Base-by-base conservation (phyloP, 2,797 vertebrate genomes). In the Scarus forsteni region DNA sequence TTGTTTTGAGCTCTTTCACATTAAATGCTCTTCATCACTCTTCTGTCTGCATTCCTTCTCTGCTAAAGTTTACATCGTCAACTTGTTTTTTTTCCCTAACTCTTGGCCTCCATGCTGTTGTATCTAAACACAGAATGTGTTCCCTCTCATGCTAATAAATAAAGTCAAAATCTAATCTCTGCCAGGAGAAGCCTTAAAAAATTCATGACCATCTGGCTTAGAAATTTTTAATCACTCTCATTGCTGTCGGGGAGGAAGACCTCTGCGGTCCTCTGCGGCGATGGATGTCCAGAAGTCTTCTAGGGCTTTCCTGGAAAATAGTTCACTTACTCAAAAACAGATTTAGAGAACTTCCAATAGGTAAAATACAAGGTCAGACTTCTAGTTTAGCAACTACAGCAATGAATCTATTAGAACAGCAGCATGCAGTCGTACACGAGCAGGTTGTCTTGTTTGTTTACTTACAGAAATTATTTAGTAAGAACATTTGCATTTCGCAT, bases 181-280 rank as follows among this genome's bases (percentile, higher is more conserved):
- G 74, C 74, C 55, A 74, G 60, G 16, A 65, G 49, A 76, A 61
- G 18, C 60, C 46, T 36, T 70, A 3, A 79, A 80, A 76, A 60
- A 75, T 76, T 56, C 59, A 84, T 68, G 49, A 80, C 76, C 74
- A 85, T 85, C 83, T 85, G 82, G 45, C 69, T 77, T 59, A 48
- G 66, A 82, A 58, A 79, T 58, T 8, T 80, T 70, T 84, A 84
- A 86, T 79, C 57, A 60, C 38, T 63, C 45, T 48, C 8, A 18
- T 61, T 75, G 58, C 13, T 3, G 53, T 56, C 16, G 9, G 68
- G 44, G 79, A 66, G 40, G 55, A 65, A 57, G 79, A 67, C 39
- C 44, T 64, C 53, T 38, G 0, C 42, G 19, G 8, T 57, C 64
- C 56, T 62, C 54, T 55, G 54, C 1, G 2, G 60, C 58, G 72